Evolutionary conservation across 92 coral and sea anemone species (phyloP).

Genomic region (Micromussa lordhowensis): DNA sequence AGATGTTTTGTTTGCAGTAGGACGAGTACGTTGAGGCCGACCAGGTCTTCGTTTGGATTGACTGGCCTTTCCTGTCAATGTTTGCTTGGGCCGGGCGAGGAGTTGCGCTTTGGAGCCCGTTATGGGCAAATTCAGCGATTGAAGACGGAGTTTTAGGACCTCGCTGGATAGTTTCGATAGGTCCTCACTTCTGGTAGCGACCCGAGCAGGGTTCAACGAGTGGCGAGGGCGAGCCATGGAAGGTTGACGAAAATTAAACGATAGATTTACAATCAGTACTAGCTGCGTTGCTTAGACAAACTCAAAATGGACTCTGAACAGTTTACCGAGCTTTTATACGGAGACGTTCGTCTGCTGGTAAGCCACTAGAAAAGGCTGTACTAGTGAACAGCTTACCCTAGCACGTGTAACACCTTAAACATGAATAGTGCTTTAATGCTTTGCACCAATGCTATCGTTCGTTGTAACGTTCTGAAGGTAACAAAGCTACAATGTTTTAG

Average conservation of each 20-base stretch:
- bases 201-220: neutral
- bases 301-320: no score
- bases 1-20: neutral
- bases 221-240: neutral
- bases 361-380: no score
- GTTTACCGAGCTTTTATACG: no score
- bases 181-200: neutral
- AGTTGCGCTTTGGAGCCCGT: constrained; percentile 3
- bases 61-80: neutral
- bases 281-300: no score
- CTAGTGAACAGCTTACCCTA: no score
- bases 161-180: neutral
- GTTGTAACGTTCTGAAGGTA: no score
- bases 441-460: no score
- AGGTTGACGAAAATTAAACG: neutral
- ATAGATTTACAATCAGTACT: no score
- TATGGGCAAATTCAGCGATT: constrained; percentile 3
- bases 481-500: no score
- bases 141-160: neutral
- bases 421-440: no score
- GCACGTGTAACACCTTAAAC: no score
- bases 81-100: neutral
- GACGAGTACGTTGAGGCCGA: neutral
- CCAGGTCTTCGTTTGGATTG: neutral
- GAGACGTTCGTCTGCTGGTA: no score